Base-by-base conservation (phyloP, 1,140 invertebrate species). In the Heliothis subflexa region DNA sequence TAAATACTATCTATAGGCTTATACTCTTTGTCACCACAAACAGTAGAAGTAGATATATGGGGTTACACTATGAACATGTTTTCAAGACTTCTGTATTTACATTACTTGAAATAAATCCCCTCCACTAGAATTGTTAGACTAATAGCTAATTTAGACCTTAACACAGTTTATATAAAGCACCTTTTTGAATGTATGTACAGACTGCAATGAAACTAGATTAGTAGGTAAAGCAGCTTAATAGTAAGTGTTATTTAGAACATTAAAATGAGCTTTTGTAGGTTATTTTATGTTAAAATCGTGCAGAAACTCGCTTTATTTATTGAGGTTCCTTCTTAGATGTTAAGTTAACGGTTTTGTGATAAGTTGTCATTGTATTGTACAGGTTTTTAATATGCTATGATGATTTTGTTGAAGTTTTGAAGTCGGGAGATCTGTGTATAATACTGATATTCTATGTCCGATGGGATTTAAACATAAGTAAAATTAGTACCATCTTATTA, bases 261-360 rank as follows among this genome's bases (percentile, higher is more conserved):
- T 3, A 16, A n/a, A 61, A 49, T 9, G 64, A 52, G 47, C 64
- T 50, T 68, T 49, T 68, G 64, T 68, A 68, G 47, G 47, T 68
- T 50, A 21, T 64, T 68, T 68, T 72, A 72, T 55, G 52, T 72
- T 72, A 72, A 70, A 72, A 55, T 72, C 21, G n/a, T 70, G 2
- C 52, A 54, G 52, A 49, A 72, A 45, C 61, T 68, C 47, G 40
- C 55, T 66, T 77, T 54, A 12, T 66, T 77, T 52, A 18, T 40
- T 45, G 28, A 54, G 66, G 61, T 50, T 66, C 52, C 74, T 64
- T 66, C 18, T 45, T 77, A 76, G 61, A 12, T 64, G n/a, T 59
- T 25, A 55, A 72, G 21, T 55, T 13, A 21, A 59, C 28, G 28
- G 33, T 40, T 40, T 40, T 40, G 33, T 18, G 55, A 4, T 18